Conservation (phyloP, 2,797 vertebrate genomes). For the Poliocrania exsul region DNA sequence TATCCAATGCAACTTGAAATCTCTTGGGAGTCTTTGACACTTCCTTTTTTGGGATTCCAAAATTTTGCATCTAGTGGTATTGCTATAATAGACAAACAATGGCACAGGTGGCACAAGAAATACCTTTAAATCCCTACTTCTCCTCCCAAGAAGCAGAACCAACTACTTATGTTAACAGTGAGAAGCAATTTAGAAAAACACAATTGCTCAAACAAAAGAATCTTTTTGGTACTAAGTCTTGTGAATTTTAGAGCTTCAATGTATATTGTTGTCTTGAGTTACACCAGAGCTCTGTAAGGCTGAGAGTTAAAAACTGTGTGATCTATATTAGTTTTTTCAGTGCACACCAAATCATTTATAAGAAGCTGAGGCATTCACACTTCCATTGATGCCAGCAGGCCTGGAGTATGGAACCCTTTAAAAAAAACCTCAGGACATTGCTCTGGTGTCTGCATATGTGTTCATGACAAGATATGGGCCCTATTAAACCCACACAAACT, state of each 20-base stretch:
- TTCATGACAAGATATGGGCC: conserved; percentile 17
- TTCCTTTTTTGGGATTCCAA: not conserved
- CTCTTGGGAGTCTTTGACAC: not conserved
- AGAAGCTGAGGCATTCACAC: conserved; percentile 8
- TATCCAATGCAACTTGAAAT: not conserved
- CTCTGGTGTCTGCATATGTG: not conserved
- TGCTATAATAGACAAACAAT: not conserved
- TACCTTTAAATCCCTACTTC: not conserved
- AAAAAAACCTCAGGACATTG: conserved; percentile 7
- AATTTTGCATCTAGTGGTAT: not conserved
- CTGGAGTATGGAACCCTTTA: not conserved
- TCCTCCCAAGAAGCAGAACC: not conserved
- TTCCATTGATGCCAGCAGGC: not conserved
- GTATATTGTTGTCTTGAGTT: not conserved
- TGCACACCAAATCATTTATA: not conserved
- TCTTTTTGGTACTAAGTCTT: not conserved
- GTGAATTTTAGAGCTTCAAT: not conserved
- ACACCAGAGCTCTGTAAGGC: not conserved
- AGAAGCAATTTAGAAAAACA: not conserved
- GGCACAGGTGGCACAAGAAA: not conserved
- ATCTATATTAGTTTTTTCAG: not conserved
- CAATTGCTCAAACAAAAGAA: not conserved
- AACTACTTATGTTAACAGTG: not conserved
- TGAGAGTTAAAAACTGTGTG: not conserved
- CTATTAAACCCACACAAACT: conserved; percentile 19